phyloP scores from a whole-genome alignment of 2,888 invertebrate species.

The Drosophila greeni region DNA sequence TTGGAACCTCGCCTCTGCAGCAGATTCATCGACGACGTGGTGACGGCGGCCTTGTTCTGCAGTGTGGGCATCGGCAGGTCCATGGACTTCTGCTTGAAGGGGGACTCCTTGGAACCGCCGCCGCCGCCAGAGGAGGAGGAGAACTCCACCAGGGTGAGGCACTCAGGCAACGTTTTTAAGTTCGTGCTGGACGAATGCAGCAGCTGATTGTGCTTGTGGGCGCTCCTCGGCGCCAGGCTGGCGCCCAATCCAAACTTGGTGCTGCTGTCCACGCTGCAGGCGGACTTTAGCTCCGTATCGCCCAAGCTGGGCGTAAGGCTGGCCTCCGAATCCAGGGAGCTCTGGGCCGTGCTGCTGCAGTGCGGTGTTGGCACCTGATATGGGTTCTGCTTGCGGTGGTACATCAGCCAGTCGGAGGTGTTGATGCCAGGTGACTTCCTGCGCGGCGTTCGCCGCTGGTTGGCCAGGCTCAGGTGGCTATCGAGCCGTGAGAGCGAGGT shows the following conservation, averaged over 20 bases:
- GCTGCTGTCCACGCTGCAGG: slow-evolving; percentile 59
- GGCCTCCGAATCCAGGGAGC: slow-evolving; percentile 55
- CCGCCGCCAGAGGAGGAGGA: slow-evolving; percentile 48
- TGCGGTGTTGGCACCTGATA: slow-evolving; percentile 47
- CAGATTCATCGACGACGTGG: slow-evolving; percentile 71
- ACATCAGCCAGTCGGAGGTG: slow-evolving; percentile 68
- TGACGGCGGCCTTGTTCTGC: slow-evolving; percentile 46
- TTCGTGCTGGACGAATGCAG: slow-evolving; percentile 82
- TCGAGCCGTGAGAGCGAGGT: slow-evolving; percentile 70
- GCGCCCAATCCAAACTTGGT: slow-evolving; percentile 59
- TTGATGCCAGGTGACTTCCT: slow-evolving; percentile 60
- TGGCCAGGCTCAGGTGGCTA: slow-evolving; percentile 49
- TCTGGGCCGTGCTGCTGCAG: slow-evolving; percentile 49
- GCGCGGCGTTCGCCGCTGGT: slow-evolving; percentile 50
- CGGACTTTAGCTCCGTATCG: slow-evolving; percentile 54
- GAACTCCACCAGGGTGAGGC: slow-evolving; percentile 84
- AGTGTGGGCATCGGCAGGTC: slow-evolving; percentile 59
- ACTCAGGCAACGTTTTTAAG: slow-evolving; percentile 85
- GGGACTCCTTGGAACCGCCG: slow-evolving; percentile 52
- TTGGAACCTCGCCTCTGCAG: slow-evolving; percentile 82
- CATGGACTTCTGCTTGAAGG: slow-evolving; percentile 73
- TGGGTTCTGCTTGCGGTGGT: slow-evolving; percentile 70
- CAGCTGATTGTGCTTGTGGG: slow-evolving; percentile 72
- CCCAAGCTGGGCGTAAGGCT: slow-evolving; percentile 40
- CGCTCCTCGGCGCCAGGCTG: slow-evolving; percentile 57